Evolutionary conservation across 2,888 invertebrate species (phyloP), one percentile per base, ranked within the genome.

Genomic region (Emmelina monodactyla): DNA sequence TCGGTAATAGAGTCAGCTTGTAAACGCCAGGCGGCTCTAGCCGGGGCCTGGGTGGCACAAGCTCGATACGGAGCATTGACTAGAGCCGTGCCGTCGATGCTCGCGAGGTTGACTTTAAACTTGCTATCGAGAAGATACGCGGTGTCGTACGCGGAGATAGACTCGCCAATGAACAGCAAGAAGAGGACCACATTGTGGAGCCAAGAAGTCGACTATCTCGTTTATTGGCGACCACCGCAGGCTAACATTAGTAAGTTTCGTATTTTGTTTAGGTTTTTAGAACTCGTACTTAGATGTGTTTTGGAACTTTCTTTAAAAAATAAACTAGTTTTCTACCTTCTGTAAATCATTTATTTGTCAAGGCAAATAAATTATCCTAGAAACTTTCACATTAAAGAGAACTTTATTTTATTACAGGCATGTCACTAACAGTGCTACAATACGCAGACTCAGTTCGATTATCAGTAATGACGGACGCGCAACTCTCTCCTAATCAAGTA

Each of bases 201-300:
- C 1, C 85, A 88, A 41, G 79, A 83, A 6, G 80, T 89, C 1
- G 82, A 82, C 2, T 78, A 82, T 28, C 83, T 85, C 0, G 67
- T 89, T 35, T 88, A 88, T 51, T 89, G 88, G 88, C 73, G 88
- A 44, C 89, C 89, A 9, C 88, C 88, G 1, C 89, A 89, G 60
- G 88, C 88, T 35, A 89, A 89, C 61, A 88, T 88, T 42, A 85
- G 89, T 89, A 61, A 82, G 86, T 80, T 30, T 34, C 31, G 16
- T 29, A 32, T n/a, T n/a, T n/a, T n/a, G n/a, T n/a, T n/a, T n/a
- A n/a, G n/a, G n/a, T n/a, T n/a, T n/a, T n/a, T n/a, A n/a, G n/a
- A n/a, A n/a, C n/a, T n/a, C n/a, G n/a, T n/a, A n/a, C n/a, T n/a
- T n/a, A n/a, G n/a, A n/a, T n/a, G n/a, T n/a, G n/a, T n/a, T n/a